Conservation (phyloP, 2,113 vertebrate genomes). For the Plecturocebus donacophilus region DNA sequence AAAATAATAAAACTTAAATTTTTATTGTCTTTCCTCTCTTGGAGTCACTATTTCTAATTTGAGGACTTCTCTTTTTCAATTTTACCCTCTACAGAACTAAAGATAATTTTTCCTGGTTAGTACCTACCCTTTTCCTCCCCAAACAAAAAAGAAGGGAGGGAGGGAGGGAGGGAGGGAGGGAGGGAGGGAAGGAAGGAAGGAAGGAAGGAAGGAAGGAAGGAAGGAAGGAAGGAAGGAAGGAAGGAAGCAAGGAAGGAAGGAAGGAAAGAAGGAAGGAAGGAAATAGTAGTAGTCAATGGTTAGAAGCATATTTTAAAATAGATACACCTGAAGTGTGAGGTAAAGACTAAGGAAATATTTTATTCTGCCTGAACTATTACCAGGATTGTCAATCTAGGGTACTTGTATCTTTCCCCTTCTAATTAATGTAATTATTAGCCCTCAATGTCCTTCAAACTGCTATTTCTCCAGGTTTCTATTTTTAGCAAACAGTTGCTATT, state of each 20-base stretch:
- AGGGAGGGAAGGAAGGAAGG: neutral
- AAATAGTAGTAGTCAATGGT: neutral
- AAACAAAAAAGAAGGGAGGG: neutral
- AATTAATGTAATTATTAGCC: slow-evolving; percentile 16
- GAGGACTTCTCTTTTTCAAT: slow-evolving; percentile 5
- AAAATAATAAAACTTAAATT: slow-evolving; percentile 8
- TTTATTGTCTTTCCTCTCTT: slow-evolving; percentile 26
- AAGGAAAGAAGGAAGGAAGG: neutral
- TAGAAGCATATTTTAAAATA: slow-evolving; percentile 21
- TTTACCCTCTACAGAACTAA: neutral
- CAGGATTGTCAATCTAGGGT: neutral
- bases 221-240: no score
- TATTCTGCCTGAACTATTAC: neutral
- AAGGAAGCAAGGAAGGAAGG: no score
- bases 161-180: neutral
- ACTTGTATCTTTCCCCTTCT: neutral
- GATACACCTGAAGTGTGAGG: neutral
- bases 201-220: neutral
- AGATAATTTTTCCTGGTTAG: slow-evolving; percentile 18
- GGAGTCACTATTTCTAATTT: slow-evolving; percentile 13
- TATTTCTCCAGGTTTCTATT: slow-evolving; percentile 34
- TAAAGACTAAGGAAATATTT: slow-evolving; percentile 2
- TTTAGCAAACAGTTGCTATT: slow-evolving; percentile 17
- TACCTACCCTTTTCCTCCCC: neutral
- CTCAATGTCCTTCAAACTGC: slow-evolving; percentile 6